Base-by-base conservation (phyloP, 2,797 vertebrate species). In the Lacerta viridis region DNA sequence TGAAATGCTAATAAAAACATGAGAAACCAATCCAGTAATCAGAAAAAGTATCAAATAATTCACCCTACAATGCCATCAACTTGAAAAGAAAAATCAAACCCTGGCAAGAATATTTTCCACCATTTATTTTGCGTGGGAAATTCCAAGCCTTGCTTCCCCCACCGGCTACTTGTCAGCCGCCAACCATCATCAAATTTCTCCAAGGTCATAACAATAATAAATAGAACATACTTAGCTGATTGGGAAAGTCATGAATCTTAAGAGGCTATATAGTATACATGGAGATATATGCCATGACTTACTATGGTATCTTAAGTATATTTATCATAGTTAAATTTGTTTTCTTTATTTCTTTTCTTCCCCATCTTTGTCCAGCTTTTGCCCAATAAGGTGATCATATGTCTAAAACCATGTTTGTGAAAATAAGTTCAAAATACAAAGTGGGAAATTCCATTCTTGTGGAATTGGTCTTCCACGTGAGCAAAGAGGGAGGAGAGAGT, bases 41-140 rank as follows among this genome's bases (percentile, higher is more conserved):
- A 94, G 89, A 88, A 92, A 55, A 91, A 93, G 90, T 88, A 94
- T 93, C 0, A 4, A 92, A 84, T 92, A 93, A 95, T 95, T 94
- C 91, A 95, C 90, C 91, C 87, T 86, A 80, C 55, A 86, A 89
- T 85, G 85, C 72, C 80, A 85, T 90, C 88, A 76, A 75, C 83
- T 94, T 92, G 86, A 87, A 50, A 29, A 33, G 43, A 39, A n/a
- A 72, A 87, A 91, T 25, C 81, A 93, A 92, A 93, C 91, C 90
- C 94, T 93, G 92, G 93, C 92, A 94, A 41, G 84, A 81, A 85
- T 80, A 43, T 79, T 83, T 93, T 94, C 90, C 91, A 93, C 88
- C 94, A 93, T 93, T 94, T 91, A 92, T 93, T 94, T 90, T 61
- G 64, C 78, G 0, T 50, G 88, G 88, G 87, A 92, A 94, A 93